Evolutionary conservation across 2,888 invertebrate species (phyloP), one percentile per base, ranked within the genome.

Genomic region (Clistopyga incitator): DNA sequence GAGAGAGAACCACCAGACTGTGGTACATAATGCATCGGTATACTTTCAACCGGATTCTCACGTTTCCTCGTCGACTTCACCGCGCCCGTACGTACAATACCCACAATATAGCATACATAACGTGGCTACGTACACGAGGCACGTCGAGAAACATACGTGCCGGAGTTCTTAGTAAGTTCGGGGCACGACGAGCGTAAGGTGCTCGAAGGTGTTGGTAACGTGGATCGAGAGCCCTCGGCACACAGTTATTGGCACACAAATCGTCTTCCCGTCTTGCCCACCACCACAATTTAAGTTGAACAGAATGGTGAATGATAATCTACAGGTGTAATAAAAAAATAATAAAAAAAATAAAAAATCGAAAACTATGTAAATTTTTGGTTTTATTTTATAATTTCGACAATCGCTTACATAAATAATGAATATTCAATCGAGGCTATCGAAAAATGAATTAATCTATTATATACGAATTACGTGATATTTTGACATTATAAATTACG

Each of bases 121-220:
- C 8, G 59, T 54, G 65, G 52, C 56, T 56, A 56, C 38, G 71
- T 54, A 76, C 54, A 56, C 71, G 71, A 77, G 70, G 54, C 64
- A 29, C 56, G 42, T 65, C 50, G 80, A 72, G 42, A 65, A 79
- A 79, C 42, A 76, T 56, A 77, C 72, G 45, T 75, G 74, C 74
- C 61, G 70, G 64, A 79, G 82, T 83, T 83, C 79, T 79, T 67
- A 59, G 82, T 83, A 79, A 76, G 79, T 79, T 76, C 59, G 71
- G 71, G 71, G 67, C 25, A 47, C 47, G 11, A n/a, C 15, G 67
- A 20, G 54, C 54, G 79, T 79, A 79, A 76, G 82, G 82, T 71
- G 79, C 71, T 23, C 34, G 54, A 70, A 78, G 82, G 76, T 83
- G 83, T 76, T 80, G 72, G 45, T 76, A 75, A 75, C 74, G 52